Percentiles rank a stretch among this genome's conserved stretches.
Conservation (phyloP, 2,113 vertebrate species). For the Pteruthius melanotis region DNA sequence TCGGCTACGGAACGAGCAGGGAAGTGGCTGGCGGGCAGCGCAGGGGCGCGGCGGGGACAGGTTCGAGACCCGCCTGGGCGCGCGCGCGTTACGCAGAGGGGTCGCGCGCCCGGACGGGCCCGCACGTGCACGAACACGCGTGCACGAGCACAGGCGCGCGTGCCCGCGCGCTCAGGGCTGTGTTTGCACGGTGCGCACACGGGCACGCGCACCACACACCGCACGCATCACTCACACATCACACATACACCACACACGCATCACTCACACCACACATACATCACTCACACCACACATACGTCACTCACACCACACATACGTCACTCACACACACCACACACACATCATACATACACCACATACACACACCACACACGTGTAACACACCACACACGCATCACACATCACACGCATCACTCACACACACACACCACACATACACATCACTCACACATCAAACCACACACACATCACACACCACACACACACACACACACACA, state of each 20-base stretch:
- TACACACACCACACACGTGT: too few relatives aligned
- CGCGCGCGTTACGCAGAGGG: rapidly evolving
- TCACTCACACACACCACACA: not conserved
- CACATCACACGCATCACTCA: too few relatives aligned
- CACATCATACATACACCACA: too few relatives aligned
- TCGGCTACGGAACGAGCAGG: rapidly evolving
- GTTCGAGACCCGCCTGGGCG: too few relatives aligned
- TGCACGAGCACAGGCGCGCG: not conserved
- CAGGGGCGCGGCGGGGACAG: too few relatives aligned
- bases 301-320: too few relatives aligned
- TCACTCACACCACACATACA: not conserved
- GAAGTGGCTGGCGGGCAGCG: not conserved
- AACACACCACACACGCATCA: too few relatives aligned
- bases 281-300: not conserved
- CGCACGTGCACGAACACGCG: not conserved
- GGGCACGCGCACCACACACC: not conserved
- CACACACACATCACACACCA: not conserved
- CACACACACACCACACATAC: too few relatives aligned
- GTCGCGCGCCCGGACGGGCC: too few relatives aligned
- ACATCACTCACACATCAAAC: not conserved
- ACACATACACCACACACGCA: not conserved
- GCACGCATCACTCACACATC: not conserved
- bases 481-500: not conserved
- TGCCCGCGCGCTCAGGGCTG: not conserved
- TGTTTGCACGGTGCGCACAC: not conserved